Percentiles rank a stretch among this genome's conserved stretches.
phyloP scores from a whole-genome alignment of 2,888 invertebrate species.

The Acanthosoma haemorrhoidale region DNA sequence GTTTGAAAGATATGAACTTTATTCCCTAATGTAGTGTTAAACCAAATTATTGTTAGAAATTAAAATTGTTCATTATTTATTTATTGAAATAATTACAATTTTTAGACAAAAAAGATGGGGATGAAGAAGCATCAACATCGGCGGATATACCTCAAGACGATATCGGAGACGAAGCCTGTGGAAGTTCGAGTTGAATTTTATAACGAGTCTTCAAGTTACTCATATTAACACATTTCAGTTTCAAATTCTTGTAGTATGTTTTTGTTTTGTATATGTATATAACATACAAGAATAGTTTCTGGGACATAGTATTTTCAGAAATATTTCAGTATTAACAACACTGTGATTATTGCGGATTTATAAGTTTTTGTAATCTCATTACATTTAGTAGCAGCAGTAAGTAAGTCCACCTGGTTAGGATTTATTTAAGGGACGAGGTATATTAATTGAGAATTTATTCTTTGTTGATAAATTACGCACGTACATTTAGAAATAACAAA shows the following conservation, averaged over 20 bases:
- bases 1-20: too few relatives aligned
- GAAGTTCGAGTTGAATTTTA: slow-evolving; percentile 12
- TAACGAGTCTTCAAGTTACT: neutral
- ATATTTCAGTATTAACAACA: slow-evolving; percentile 23
- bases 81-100: neutral
- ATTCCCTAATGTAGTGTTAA: too few relatives aligned
- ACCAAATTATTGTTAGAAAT: too few relatives aligned
- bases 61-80: neutral
- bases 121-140: neutral
- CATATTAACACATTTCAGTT: neutral
- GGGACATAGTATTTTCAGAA: slow-evolving; percentile 10
- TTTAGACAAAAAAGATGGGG: slow-evolving; percentile 9
- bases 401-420: neutral
- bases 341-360: slow-evolving; percentile 19
- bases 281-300: neutral
- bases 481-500: neutral
- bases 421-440: neutral
- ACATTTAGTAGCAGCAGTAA: neutral
- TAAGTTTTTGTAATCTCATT: neutral
- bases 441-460: neutral
- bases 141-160: slow-evolving; percentile 1
- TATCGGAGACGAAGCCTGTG: neutral
- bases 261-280: neutral
- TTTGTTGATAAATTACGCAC: too few relatives aligned
- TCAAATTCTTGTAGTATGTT: neutral